These are phyloP conservation scores for Paramormyrops kingsleyae DNA, from an alignment of 2,113 vertebrate species.

Conservation along the genomic window DNA sequence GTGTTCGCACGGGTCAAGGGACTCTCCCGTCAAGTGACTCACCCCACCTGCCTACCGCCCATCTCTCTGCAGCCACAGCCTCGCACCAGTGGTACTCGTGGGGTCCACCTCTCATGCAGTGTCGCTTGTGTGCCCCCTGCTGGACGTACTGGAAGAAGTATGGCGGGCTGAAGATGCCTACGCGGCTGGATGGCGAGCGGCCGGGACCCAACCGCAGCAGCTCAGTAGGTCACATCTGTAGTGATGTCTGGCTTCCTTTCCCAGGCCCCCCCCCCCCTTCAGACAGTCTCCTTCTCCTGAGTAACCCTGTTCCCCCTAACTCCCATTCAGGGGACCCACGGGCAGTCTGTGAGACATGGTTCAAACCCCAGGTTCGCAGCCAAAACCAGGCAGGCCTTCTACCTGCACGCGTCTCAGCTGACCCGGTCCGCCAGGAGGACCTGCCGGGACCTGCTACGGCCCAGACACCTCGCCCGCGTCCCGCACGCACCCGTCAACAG, in stretches of 20 bases:
- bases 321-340: conserved; percentile 76
- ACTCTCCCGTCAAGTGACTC: not conserved
- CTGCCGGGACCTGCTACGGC: conserved; percentile 86
- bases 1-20: not conserved
- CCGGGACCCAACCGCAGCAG: conserved; percentile 90
- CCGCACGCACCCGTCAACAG: conserved; percentile 89
- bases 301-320: not conserved
- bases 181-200: conserved; percentile 89
- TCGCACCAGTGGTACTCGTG: conserved; percentile 99
- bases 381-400: conserved; percentile 94
- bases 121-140: conserved; percentile 91
- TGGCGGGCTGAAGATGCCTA: conserved; percentile 97
- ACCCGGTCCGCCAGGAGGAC: conserved; percentile 78
- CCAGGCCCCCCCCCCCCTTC: not conserved
- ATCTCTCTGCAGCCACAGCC: conserved; percentile 63
- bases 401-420: conserved; percentile 80
- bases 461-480: conserved; percentile 75
- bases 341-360: conserved; percentile 74
- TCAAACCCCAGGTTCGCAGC: conserved; percentile 92
- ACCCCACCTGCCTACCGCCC: not conserved
- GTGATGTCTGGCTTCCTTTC: not conserved
- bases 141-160: conserved; percentile 99
- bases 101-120: conserved; percentile 98
- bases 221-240: conserved; percentile 59
- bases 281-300: not conserved